phyloP scores from a whole-genome alignment of 1,140 invertebrate species.

The Drosophila virilis region DNA sequence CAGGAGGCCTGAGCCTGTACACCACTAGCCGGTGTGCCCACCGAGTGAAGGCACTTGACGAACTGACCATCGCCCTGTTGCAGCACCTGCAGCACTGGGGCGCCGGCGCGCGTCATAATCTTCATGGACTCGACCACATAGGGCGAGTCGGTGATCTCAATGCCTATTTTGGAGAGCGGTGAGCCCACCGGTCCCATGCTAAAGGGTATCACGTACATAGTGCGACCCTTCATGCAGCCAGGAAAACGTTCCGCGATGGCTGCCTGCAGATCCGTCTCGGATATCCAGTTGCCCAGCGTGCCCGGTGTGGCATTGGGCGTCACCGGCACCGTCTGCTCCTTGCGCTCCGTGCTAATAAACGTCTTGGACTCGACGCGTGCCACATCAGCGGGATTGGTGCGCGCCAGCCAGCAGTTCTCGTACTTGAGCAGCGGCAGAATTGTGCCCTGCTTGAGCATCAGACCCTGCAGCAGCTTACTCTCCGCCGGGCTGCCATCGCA shows the following conservation, averaged over 20 bases:
- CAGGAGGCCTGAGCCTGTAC: slow-evolving; percentile 89
- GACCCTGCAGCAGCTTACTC: slow-evolving; percentile 87
- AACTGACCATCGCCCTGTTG: slow-evolving; percentile 87
- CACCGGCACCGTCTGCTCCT: slow-evolving; percentile 90
- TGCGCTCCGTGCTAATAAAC: slow-evolving; percentile 92
- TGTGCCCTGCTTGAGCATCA: slow-evolving; percentile 88
- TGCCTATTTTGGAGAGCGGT: slow-evolving; percentile 95
- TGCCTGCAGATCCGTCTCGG: slow-evolving; percentile 90
- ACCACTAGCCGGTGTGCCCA: slow-evolving; percentile 89
- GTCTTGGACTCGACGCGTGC: slow-evolving; percentile 96
- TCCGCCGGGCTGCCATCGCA: slow-evolving; percentile 93
- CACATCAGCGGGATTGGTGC: slow-evolving; percentile 96
- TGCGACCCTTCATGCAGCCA: slow-evolving; percentile 94
- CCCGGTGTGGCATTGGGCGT: slow-evolving; percentile 88
- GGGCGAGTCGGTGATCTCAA: slow-evolving; percentile 96
- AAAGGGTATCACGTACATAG: slow-evolving; percentile 98
- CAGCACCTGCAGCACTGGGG: slow-evolving; percentile 87
- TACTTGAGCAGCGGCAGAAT: slow-evolving; percentile 92
- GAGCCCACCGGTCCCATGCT: slow-evolving; percentile 97
- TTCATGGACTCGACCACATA: slow-evolving; percentile 97
- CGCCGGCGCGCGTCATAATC: slow-evolving; percentile 96
- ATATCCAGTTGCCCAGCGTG: slow-evolving; percentile 95
- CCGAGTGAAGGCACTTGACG: slow-evolving; percentile 96
- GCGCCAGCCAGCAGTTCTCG: slow-evolving; percentile 94
- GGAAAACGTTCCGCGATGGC: slow-evolving; percentile 92